Evolutionary conservation across 2,113 vertebrate species (phyloP), one percentile per base, ranked within the genome.

Genomic region (Cisticola juncidis): DNA sequence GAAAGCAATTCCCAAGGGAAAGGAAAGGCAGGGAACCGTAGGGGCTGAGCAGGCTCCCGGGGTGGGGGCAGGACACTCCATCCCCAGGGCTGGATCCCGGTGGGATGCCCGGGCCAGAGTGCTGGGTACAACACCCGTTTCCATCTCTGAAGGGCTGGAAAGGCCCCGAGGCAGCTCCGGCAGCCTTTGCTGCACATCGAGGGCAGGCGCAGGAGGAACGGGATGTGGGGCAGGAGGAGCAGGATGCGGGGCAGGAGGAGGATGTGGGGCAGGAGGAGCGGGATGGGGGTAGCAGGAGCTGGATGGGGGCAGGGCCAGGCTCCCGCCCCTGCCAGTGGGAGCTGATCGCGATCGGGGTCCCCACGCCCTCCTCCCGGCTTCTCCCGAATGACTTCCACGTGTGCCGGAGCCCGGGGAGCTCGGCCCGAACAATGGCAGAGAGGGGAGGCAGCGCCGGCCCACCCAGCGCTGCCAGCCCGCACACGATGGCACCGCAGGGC

Each of bases 261-360:
- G 38, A 38, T 38, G 38, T 38, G 38, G 38, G 38, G 11, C 38
- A 38, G 38, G 38, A 38, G 38, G 38, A 38, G 38, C 38, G 38
- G 38, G 38, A 38, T 38, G 38, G 38, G 38, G 38, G 11, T 11
- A 38, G 38, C 9, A 38, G 38, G 38, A 38, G 25, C 48, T 13
- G 24, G 48, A 50, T 48, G 0, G 0, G 83, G 54, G 13, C 23
- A 79, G 50, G 69, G 40, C 38, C 38, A 38, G 38, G 38, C 38
- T 73, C 78, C 36, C 78, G 44, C 6, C 40, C 29, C 33, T 13
- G 16, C 12, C 21, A 0, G 36, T 1, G 2, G 86, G 82, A 94
- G 86, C 82, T 69, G 79, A 76, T 95, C 47, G 80, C 88, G 88
- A 38, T 56, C 74, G 68, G 74, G 88, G 86, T 93, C 91, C 86